These are phyloP conservation scores for Sula dactylatra DNA, from an alignment of 2,113 vertebrate species.

Conservation along the genomic window DNA sequence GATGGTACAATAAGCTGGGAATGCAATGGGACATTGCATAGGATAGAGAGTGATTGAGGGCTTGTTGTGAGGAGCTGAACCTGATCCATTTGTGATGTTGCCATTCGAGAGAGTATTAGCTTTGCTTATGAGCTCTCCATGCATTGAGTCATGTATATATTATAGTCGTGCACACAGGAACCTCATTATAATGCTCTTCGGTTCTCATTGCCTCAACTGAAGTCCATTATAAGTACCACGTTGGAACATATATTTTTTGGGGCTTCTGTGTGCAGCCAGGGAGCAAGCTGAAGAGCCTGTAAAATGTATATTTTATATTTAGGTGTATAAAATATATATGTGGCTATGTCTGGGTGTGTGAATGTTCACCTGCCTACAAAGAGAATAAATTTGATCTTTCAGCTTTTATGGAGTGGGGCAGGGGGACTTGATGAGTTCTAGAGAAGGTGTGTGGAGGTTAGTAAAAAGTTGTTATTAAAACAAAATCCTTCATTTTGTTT, in stretches of 20 bases:
- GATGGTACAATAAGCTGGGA: not conserved
- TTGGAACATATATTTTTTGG: constrained; percentile 63
- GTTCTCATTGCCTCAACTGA: constrained; percentile 3
- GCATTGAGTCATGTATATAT: not conserved
- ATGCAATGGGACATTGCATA: not conserved
- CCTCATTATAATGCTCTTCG: constrained; percentile 27
- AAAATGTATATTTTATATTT: constrained; percentile 84
- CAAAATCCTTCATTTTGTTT: constrained; percentile 72
- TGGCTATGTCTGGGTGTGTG: constrained; percentile 62
- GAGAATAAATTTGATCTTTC: constrained; percentile 80
- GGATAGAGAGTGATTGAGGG: not conserved
- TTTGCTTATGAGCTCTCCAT: not conserved
- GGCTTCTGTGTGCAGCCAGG: constrained; percentile 64
- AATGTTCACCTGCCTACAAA: constrained; percentile 78
- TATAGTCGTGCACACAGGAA: not conserved
- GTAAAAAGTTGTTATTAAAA: constrained; percentile 73
- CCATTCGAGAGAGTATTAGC: not conserved
- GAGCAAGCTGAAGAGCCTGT: constrained; percentile 69
- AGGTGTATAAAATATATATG: constrained; percentile 77
- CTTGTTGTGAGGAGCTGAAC: not conserved
- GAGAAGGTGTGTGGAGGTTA: constrained; percentile 30
- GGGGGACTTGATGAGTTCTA: constrained; percentile 60
- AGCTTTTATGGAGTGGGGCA: constrained; percentile 61
- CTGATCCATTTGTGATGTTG: not conserved
- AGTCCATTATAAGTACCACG: constrained; percentile 63